A percentile compares a stretch with the other conserved stretches of the same genome.
Conservation (phyloP, 2,888 invertebrate genomes). For the Cataglyphis livida region DNA sequence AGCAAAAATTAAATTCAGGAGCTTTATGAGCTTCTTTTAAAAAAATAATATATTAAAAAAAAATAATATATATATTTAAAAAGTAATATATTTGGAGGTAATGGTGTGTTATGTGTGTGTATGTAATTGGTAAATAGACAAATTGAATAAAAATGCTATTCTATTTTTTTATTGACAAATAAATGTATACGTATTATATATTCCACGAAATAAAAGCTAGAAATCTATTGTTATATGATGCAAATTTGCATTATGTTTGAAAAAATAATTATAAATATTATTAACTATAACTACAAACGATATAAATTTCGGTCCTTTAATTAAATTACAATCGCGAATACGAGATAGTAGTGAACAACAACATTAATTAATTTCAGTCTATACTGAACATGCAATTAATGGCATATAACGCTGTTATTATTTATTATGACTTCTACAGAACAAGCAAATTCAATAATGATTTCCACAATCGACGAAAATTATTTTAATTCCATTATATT, state of each 20-base stretch:
- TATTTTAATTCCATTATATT: not conserved
- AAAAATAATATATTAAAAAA: not conserved
- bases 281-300: not conserved
- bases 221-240: not conserved
- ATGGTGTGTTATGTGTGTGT: too few species aligned
- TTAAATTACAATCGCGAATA: slow-evolving; percentile 16
- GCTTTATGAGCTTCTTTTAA: not conserved
- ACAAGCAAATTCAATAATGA: not conserved
- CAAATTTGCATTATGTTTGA: not conserved
- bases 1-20: not conserved
- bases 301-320: slow-evolving; percentile 21
- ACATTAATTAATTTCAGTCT: slow-evolving; percentile 32
- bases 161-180: not conserved
- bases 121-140: not conserved
- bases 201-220: not conserved
- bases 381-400: not conserved
- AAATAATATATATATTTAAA: not conserved
- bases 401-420: not conserved
- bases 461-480: not conserved
- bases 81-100: not conserved
- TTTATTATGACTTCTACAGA: not conserved
- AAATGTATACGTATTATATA: not conserved
- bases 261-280: slow-evolving; percentile 13
- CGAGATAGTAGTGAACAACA: slow-evolving; percentile 24
- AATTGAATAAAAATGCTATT: not conserved